These are phyloP conservation scores for Chiloscyllium punctatum DNA, from an alignment of 2,797 vertebrate species.

Conservation along the genomic window DNA sequence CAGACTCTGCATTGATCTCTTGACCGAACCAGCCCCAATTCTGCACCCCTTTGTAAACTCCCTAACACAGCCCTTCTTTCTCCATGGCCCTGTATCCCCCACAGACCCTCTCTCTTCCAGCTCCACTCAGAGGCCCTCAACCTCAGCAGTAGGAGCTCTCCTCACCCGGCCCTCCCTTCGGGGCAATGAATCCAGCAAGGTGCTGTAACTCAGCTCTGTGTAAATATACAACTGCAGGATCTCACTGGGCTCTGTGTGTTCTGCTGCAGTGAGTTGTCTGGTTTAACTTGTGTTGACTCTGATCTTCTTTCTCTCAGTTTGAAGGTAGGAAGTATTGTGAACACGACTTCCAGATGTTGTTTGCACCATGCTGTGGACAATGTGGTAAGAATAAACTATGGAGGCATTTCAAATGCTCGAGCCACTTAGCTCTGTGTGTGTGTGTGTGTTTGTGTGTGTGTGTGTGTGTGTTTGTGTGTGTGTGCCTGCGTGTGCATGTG, in stretches of 20 bases:
- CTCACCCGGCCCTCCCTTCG: background rate
- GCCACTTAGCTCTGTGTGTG: background rate
- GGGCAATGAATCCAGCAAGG: no score
- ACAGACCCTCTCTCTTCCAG: background rate
- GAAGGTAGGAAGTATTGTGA: constrained; percentile 68
- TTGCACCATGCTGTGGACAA: constrained; percentile 62
- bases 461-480: background rate
- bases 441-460: background rate
- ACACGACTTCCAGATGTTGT: constrained; percentile 68
- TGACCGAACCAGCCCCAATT: no score
- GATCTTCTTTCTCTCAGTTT: constrained; percentile 51
- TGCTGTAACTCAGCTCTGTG: no score
- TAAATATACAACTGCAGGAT: no score
- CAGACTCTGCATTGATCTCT: no score
- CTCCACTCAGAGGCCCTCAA: no score
- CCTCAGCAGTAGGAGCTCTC: background rate
- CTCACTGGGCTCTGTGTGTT: background rate
- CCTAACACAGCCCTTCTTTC: no score
- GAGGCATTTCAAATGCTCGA: background rate
- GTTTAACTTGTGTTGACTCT: background rate
- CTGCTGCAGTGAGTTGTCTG: background rate
- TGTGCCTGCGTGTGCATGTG: background rate
- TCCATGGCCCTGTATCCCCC: background rate
- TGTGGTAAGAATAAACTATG: constrained; percentile 54
- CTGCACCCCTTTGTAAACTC: no score